Percentiles rank a stretch among this genome's conserved stretches.
Conservation (phyloP, 2,113 vertebrate species). For the Conger conger region DNA sequence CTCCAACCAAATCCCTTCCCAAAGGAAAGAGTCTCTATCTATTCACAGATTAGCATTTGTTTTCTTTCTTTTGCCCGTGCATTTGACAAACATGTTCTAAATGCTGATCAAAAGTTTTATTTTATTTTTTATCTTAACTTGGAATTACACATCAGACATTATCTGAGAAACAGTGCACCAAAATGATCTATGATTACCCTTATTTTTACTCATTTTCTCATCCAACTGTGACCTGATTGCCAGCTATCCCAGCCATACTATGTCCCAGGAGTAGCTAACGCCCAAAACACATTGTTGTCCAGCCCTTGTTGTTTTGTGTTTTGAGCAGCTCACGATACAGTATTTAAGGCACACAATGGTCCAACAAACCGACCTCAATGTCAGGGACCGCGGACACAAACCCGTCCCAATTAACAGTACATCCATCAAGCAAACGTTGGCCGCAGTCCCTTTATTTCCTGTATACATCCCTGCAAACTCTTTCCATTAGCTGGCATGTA, state of each 20-base stretch:
- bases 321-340: too few relatives aligned
- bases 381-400: background rate
- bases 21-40: conserved; percentile 57
- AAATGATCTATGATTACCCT: background rate
- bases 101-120: background rate
- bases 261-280: too few relatives aligned
- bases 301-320: too few relatives aligned
- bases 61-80: conserved; percentile 53
- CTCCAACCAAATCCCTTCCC: conserved; percentile 34
- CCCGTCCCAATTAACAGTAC: conserved; percentile 19
- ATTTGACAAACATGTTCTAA: background rate
- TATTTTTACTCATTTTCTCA: too few relatives aligned
- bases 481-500: conserved; percentile 17
- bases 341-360: background rate
- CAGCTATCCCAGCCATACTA: too few relatives aligned
- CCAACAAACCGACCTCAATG: background rate
- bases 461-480: conserved; percentile 11
- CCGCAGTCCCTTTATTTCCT: conserved; percentile 6
- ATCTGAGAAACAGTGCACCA: background rate
- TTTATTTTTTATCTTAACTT: background rate
- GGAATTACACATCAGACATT: background rate
- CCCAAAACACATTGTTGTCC: too few relatives aligned
- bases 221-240: too few relatives aligned
- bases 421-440: conserved; percentile 29
- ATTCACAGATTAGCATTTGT: conserved; percentile 60